A percentile compares a stretch with the other conserved stretches of the same genome.
phyloP scores from a whole-genome alignment of 1,140 invertebrate species.

The Cyrtorhinus lividipennis region DNA sequence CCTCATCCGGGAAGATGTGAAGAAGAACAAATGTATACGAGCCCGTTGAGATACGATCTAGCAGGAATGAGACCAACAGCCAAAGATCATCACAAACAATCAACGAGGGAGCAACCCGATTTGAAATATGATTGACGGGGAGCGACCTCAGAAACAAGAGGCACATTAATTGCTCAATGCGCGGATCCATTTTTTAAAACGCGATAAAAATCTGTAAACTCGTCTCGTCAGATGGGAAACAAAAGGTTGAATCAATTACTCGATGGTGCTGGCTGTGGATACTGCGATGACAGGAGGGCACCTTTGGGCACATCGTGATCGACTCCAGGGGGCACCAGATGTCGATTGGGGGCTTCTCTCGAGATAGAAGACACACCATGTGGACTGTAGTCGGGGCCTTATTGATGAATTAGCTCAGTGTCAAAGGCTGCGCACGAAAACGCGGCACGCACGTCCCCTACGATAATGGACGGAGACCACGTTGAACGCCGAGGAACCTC shows the following conservation, averaged over 20 bases:
- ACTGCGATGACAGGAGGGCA: not conserved
- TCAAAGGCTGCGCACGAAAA: not conserved
- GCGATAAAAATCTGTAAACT: not conserved
- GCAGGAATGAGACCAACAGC: not conserved
- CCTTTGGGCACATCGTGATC: not conserved
- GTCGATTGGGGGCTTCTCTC: not conserved
- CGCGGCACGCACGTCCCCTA: not conserved
- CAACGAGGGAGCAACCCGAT: not conserved
- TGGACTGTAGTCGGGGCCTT: not conserved
- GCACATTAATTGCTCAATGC: not conserved
- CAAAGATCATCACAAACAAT: not conserved
- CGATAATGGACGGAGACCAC: not conserved
- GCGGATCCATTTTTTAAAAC: not conserved
- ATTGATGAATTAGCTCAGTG: not conserved
- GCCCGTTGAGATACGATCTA: not conserved
- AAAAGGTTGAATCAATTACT: not conserved
- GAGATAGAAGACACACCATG: not conserved
- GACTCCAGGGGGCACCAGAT: not conserved
- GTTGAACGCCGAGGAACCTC: not conserved
- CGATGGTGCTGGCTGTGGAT: not conserved
- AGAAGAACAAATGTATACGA: no score
- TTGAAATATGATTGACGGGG: not conserved
- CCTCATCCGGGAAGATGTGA: no score
- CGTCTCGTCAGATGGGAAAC: not conserved
- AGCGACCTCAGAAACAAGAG: not conserved